phyloP scores from a whole-genome alignment of 1,140 invertebrate species.

The Ectropis grisescens region DNA sequence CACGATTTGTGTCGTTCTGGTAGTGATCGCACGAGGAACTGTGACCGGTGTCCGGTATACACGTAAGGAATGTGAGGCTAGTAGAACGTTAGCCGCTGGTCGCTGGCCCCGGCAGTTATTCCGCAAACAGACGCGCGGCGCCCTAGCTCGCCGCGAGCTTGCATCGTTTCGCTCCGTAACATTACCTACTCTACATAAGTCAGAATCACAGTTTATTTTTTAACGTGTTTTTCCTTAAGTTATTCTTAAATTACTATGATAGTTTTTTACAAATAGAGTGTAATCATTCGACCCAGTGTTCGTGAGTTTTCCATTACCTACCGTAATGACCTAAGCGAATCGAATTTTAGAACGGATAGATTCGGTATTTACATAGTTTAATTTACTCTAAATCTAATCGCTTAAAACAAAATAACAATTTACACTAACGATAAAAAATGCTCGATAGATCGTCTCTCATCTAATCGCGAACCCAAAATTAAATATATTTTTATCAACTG shows the following conservation, averaged over 20 bases:
- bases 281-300: constrained; percentile 52
- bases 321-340: constrained; percentile 49
- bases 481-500: constrained; percentile 56
- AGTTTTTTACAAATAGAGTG: constrained; percentile 39
- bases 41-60: too few relatives aligned
- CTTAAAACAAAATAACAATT: constrained; percentile 70
- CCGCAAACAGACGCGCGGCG: too few relatives aligned
- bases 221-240: constrained; percentile 49
- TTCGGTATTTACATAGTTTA: constrained; percentile 59
- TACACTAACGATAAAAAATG: constrained; percentile 68
- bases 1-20: too few relatives aligned
- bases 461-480: constrained; percentile 55
- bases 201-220: constrained; percentile 70
- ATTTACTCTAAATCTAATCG: constrained; percentile 60
- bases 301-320: constrained; percentile 49
- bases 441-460: constrained; percentile 58
- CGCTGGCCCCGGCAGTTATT: too few relatives aligned
- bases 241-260: constrained; percentile 25
- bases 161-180: constrained; percentile 41
- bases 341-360: constrained; percentile 53
- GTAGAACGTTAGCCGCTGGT: too few relatives aligned
- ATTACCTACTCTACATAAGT: constrained; percentile 61
- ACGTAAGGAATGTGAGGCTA: too few relatives aligned
- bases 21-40: too few relatives aligned
- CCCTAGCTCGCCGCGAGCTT: too few relatives aligned